Base-by-base conservation (phyloP, 2,888 invertebrate species). In the Zygogramma bicolorata region DNA sequence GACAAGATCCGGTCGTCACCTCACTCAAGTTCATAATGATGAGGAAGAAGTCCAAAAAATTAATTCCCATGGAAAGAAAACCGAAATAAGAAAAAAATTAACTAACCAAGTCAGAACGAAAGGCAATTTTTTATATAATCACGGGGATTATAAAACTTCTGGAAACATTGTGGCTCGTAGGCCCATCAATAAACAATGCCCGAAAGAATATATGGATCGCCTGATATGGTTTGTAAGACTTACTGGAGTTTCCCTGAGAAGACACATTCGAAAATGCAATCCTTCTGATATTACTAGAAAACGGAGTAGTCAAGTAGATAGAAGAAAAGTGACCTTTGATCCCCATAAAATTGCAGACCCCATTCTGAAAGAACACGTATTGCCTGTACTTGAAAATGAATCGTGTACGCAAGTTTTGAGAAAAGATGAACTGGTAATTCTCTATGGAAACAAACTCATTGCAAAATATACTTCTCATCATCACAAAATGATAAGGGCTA, bases 141-240 rank as follows among this genome's bases (percentile, higher is more conserved):
- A 66, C 18, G 18, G 20, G 7, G 40, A 66, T n/a, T n/a, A 22
- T 20, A 53, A 58, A 4, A 58, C 65, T 10, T n/a, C 2, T 3
- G 3, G 13, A 61, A 65, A 34, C 20, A 58, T 58, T 66, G 65
- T 66, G 5, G 58, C 65, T n/a, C 58, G 58, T 10, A 34, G 65
- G n/a, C 58, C 65, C 15, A 15, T 66, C 15, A 22, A 57, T 57
- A 58, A 25, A 31, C 27, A 57, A 38, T 25, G 40, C 15, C 58
- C 65, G 4, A 13, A 5, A n/a, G 40, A 66, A 66, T 66, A 66
- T 58, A 25, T 66, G 58, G 65, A 58, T 42, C 40, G 65, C 18
- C 65, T 18, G 8, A 58, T 4, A 25, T 58, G 65, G 34, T 66
- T 66, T 3, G 27, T 66, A 1, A 4, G 18, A 1, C 7, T 66